Conservation (phyloP, 1,140 invertebrate species). For the Drosophila biarmipes region DNA sequence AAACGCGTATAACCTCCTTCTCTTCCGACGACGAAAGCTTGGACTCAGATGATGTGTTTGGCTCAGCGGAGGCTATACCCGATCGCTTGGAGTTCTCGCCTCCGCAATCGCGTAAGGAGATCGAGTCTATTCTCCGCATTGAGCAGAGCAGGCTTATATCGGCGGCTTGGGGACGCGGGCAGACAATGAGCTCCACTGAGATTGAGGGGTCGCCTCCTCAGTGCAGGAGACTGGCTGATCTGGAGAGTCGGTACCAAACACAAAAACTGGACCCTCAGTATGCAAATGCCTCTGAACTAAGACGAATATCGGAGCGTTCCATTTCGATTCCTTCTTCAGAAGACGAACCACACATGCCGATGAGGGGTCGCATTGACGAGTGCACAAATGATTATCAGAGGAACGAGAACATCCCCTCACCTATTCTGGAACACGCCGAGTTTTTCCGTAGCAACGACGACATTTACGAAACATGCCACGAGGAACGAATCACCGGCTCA, state of each 20-base stretch:
- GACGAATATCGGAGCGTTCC: conserved; percentile 88
- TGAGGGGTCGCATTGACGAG: conserved; percentile 78
- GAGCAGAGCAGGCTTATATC: conserved; percentile 89
- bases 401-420: conserved; percentile 87
- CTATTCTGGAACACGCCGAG: conserved; percentile 86
- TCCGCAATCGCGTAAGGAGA: conserved; percentile 89
- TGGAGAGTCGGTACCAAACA: conserved; percentile 87
- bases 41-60: conserved; percentile 90
- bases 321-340: conserved; percentile 90
- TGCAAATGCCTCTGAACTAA: conserved; percentile 87
- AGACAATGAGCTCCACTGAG: conserved; percentile 90
- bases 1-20: conserved; percentile 89
- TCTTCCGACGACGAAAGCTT: conserved; percentile 90
- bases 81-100: conserved; percentile 89
- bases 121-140: conserved; percentile 88
- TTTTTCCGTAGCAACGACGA: conserved; percentile 87
- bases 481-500: conserved; percentile 73
- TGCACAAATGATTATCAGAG: conserved; percentile 87
- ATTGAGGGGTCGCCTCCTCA: conserved; percentile 89
- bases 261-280: conserved; percentile 87
- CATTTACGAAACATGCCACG: conserved; percentile 83
- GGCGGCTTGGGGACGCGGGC: conserved; percentile 88
- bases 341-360: conserved; percentile 86
- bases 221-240: conserved; percentile 86
- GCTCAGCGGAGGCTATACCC: conserved; percentile 89